phyloP scores from a whole-genome alignment of 2,888 invertebrate genomes.

The Caenorhabditis wallacei region DNA sequence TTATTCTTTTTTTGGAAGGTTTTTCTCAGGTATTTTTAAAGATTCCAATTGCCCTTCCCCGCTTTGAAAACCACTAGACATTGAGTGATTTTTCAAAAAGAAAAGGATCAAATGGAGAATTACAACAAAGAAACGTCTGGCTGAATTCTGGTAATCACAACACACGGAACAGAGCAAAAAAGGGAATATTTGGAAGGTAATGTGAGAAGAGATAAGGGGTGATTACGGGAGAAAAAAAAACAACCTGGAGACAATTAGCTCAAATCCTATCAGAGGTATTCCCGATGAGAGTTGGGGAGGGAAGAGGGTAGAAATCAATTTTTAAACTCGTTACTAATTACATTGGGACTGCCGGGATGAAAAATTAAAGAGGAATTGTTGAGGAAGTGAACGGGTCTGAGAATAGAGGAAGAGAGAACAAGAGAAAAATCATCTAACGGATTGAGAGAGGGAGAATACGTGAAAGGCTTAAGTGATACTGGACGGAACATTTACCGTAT shows the following conservation, averaged over 20 bases:
- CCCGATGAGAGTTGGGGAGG: neutral
- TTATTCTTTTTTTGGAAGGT: constrained; percentile 30
- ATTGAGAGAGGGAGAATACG: neutral
- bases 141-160: constrained; percentile 30
- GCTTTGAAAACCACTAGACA: too few species aligned
- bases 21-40: constrained; percentile 33
- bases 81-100: too few species aligned
- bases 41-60: too few species aligned
- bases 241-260: constrained; percentile 50
- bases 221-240: too few species aligned
- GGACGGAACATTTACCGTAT: constrained; percentile 39
- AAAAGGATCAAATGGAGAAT: too few species aligned
- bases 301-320: neutral
- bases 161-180: constrained; percentile 35
- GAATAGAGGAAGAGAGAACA: constrained; percentile 25
- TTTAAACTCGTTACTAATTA: constrained; percentile 43
- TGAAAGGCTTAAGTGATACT: constrained; percentile 7
- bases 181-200: neutral
- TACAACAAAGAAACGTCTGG: constrained; percentile 4
- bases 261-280: constrained; percentile 37
- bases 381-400: constrained; percentile 38
- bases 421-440: neutral
- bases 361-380: constrained; percentile 24
- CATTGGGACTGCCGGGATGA: constrained; percentile 16
- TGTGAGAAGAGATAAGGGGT: constrained; percentile 30